Conservation (phyloP, 2,797 vertebrate species). For the Tokudaia muenninki region DNA sequence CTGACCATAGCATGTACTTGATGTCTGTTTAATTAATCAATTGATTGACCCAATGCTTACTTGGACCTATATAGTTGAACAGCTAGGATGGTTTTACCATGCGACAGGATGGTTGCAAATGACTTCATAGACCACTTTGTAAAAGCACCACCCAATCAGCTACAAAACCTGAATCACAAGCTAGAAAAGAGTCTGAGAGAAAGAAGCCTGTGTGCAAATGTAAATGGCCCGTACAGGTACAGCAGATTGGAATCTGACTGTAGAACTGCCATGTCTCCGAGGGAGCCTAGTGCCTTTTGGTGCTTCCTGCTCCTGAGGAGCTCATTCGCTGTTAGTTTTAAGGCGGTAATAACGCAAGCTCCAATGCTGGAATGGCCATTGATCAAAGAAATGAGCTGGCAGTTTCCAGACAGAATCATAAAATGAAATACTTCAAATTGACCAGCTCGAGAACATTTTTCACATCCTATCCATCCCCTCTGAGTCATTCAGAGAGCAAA, state of each 20-base stretch:
- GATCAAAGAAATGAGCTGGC: slow-evolving; percentile 80
- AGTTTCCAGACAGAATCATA: slow-evolving; percentile 70
- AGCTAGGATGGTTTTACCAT: not conserved
- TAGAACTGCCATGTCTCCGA: not conserved
- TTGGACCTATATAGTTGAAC: slow-evolving; percentile 38
- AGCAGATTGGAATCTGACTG: not conserved
- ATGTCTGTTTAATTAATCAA: not conserved
- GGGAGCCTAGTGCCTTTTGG: not conserved
- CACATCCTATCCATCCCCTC: slow-evolving; percentile 76
- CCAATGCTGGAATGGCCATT: slow-evolving; percentile 60
- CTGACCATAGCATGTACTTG: not conserved
- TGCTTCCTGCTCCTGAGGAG: slow-evolving; percentile 36
- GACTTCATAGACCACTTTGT: not conserved
- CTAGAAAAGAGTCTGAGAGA: not conserved
- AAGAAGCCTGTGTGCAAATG: not conserved
- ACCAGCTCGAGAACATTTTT: slow-evolving; percentile 74
- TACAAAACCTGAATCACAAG: not conserved
- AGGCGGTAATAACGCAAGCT: slow-evolving; percentile 68
- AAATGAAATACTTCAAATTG: slow-evolving; percentile 81
- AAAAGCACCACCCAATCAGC: not conserved
- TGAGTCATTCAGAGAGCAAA: slow-evolving; percentile 78
- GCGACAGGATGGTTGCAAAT: not conserved
- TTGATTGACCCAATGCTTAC: slow-evolving; percentile 14
- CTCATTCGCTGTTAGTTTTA: slow-evolving; percentile 74
- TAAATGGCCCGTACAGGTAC: not conserved